These are phyloP conservation scores for Thinocorus orbignyianus DNA, from an alignment of 2,113 vertebrate genomes.

Conservation along the genomic window DNA sequence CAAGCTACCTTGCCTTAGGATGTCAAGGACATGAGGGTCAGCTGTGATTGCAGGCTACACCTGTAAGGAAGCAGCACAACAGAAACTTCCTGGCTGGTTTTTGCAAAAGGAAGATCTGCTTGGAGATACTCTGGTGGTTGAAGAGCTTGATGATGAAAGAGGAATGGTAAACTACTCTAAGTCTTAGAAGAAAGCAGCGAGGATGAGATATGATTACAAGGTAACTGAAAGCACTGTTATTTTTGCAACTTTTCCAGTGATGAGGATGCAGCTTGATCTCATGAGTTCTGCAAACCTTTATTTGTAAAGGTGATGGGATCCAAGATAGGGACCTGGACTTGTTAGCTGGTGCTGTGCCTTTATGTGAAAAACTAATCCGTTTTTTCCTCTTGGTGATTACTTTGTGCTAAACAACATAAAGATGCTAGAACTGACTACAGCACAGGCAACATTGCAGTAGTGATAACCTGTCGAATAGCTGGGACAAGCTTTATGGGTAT, in stretches of 20 bases:
- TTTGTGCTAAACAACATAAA: neutral
- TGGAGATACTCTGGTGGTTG: neutral
- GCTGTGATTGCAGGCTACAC: neutral
- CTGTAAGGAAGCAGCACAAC: neutral
- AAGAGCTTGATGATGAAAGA: neutral
- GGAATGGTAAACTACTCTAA: neutral
- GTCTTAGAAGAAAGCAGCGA: neutral
- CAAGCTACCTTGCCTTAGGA: neutral
- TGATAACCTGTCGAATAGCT: neutral
- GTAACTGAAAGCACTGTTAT: neutral
- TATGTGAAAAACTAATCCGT: neutral
- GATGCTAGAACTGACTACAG: neutral
- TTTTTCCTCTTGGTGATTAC: neutral
- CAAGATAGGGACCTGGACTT: constrained; percentile 36
- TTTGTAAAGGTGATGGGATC: constrained; percentile 48
- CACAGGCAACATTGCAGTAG: too few species aligned
- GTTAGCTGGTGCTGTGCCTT: constrained; percentile 31
- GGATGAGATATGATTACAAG: neutral
- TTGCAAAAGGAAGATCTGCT: neutral
- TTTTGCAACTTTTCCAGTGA: neutral
- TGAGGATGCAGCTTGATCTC: neutral
- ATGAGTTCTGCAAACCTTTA: constrained; percentile 52
- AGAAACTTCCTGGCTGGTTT: neutral
- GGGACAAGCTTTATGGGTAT: neutral
- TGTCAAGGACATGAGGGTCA: neutral